phyloP scores from a whole-genome alignment of 2,888 invertebrate species.

The Volucella inflata region DNA sequence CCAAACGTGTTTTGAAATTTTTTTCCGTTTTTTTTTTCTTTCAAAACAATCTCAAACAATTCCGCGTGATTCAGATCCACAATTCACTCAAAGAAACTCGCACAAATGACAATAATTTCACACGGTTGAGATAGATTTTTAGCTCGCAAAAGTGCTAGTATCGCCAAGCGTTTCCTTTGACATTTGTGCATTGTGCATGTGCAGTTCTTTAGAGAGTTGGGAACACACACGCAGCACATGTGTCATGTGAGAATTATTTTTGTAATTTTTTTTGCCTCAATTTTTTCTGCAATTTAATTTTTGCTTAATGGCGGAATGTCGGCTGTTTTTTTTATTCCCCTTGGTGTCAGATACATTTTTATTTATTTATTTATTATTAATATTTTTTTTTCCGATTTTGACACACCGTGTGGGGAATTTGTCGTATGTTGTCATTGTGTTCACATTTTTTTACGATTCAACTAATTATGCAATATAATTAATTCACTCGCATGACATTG shows the following conservation, averaged over 20 bases:
- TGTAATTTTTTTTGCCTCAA: neutral
- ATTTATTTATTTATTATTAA: too few species aligned
- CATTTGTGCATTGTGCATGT: neutral
- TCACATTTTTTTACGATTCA: constrained; percentile 37
- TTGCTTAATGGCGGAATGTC: constrained; percentile 46
- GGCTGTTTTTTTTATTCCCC: constrained; percentile 24
- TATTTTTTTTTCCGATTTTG: neutral
- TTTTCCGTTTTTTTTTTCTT: constrained; percentile 10
- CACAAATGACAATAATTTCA: constrained; percentile 19
- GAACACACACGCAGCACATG: constrained; percentile 12
- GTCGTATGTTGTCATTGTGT: neutral
- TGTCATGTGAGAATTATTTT: constrained; percentile 30
- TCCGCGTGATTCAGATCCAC: neutral
- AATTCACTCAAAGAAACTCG: constrained; percentile 31
- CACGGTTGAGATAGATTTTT: constrained; percentile 52
- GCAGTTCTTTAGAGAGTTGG: constrained; percentile 7
- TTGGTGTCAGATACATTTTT: constrained; percentile 26
- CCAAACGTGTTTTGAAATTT: constrained; percentile 8
- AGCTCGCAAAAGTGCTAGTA: neutral
- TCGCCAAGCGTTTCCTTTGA: constrained; percentile 15
- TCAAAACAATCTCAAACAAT: neutral
- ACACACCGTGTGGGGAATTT: constrained; percentile 31
- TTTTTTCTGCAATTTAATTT: constrained; percentile 42
- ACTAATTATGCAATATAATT: constrained; percentile 68
- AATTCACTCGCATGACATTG: constrained; percentile 68